These are phyloP conservation scores for Diglossa cyanea DNA, from an alignment of 2,797 vertebrate species.

Conservation along the genomic window DNA sequence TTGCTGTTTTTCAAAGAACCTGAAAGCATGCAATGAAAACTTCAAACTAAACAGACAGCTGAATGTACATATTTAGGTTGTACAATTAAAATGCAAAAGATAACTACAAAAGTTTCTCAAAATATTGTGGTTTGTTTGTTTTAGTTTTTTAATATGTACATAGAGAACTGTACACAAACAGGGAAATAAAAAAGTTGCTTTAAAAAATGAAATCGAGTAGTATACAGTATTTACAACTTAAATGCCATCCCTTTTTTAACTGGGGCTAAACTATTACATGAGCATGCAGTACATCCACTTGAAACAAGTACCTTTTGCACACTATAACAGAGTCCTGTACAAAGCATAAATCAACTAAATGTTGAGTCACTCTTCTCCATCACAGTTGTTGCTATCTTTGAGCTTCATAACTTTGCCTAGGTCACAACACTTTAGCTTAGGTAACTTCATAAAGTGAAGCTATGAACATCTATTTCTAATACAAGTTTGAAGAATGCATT, in stretches of 20 bases:
- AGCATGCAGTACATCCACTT: constrained; percentile 66
- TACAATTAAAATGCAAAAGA: constrained; percentile 39
- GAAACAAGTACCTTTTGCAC: background rate
- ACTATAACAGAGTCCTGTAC: background rate
- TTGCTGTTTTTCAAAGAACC: constrained; percentile 67
- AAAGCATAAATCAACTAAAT: background rate
- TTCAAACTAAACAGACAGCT: background rate
- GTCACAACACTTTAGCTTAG: background rate
- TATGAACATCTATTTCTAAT: background rate
- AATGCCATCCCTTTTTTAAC: background rate
- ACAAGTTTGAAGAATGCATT: background rate
- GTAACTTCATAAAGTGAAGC: background rate
- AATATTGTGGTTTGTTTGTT: background rate
- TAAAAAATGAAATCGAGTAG: constrained; percentile 82
- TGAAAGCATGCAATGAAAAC: background rate
- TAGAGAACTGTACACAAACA: constrained; percentile 83
- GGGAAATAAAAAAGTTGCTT: constrained; percentile 85
- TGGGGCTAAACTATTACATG: constrained; percentile 37
- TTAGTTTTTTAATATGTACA: constrained; percentile 73
- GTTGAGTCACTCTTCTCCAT: background rate
- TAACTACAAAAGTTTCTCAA: constrained; percentile 80
- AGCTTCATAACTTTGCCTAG: background rate
- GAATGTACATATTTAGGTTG: background rate
- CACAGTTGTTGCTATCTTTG: background rate
- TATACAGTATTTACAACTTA: constrained; percentile 88